A percentile compares a stretch with the other conserved stretches of the same genome.
Conservation (phyloP, 2,797 vertebrate genomes). For the Salmo trutta region DNA sequence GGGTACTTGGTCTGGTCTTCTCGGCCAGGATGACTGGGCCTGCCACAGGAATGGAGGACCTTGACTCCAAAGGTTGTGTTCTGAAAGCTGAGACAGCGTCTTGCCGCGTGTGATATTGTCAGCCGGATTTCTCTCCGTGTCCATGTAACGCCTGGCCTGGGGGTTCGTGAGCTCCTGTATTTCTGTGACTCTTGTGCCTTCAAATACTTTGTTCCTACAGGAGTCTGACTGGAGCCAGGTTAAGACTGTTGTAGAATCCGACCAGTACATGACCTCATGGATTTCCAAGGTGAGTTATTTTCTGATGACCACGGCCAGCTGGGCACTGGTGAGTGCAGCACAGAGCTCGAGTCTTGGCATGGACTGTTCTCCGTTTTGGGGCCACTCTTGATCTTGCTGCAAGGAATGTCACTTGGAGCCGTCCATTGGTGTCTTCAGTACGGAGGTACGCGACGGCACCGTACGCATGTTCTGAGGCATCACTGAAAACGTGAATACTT, state of each 20-base stretch:
- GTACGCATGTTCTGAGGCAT: slow-evolving; percentile 20
- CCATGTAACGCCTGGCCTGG: slow-evolving; percentile 5
- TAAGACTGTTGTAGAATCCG: not conserved
- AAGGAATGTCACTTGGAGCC: not conserved
- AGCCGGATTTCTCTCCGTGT: not conserved
- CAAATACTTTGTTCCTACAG: not conserved
- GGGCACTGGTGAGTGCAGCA: slow-evolving; percentile 11
- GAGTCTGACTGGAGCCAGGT: not conserved
- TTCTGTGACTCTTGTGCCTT: slow-evolving; percentile 11
- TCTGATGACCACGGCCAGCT: slow-evolving; percentile 8
- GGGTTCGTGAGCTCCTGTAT: slow-evolving; percentile 22
- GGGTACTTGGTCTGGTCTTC: not conserved
- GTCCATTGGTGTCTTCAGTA: not conserved
- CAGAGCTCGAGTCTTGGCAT: slow-evolving; percentile 14
- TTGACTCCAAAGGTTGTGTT: not conserved
- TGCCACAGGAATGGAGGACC: not conserved
- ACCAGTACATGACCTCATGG: too few species aligned
- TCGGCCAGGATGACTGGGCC: not conserved
- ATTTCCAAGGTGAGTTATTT: slow-evolving; percentile 2
- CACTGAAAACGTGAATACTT: slow-evolving; percentile 11
- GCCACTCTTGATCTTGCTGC: slow-evolving; percentile 3
- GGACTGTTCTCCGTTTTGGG: not conserved
- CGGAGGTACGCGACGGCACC: not conserved
- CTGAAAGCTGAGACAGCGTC: not conserved
- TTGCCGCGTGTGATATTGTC: slow-evolving; percentile 13